A percentile compares a stretch with the other conserved stretches of the same genome.
Evolutionary conservation across 2,113 vertebrate genomes (phyloP).

Genomic region (Tichodroma muraria): DNA sequence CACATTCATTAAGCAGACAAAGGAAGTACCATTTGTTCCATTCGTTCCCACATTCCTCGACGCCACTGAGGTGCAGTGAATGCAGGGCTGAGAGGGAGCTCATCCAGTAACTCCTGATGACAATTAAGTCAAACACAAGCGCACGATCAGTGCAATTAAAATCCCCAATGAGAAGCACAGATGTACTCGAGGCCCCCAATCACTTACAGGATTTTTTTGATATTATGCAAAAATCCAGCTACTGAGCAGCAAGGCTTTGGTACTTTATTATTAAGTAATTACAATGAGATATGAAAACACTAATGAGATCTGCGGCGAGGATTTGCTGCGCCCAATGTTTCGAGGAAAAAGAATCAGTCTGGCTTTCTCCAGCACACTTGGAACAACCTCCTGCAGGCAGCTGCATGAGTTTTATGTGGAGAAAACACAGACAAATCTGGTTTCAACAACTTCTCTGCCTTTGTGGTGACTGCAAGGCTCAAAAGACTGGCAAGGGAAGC

Average conservation of each 20-base stretch:
- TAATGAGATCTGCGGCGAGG: neutral
- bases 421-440: neutral
- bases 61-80: neutral
- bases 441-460: neutral
- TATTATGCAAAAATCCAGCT: constrained; percentile 36
- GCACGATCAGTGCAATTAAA: constrained; percentile 39
- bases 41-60: neutral
- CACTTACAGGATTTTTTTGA: constrained; percentile 47
- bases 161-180: constrained; percentile 25
- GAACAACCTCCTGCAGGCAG: neutral
- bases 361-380: neutral
- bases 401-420: neutral
- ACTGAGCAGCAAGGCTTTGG: constrained; percentile 10
- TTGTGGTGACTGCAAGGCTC: neutral
- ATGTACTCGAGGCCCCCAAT: constrained; percentile 6
- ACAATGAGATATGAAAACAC: constrained; percentile 37
- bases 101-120: neutral
- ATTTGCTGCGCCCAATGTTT: neutral
- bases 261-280: constrained; percentile 48
- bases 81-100: neutral
- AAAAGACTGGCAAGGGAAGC: neutral
- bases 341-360: neutral
- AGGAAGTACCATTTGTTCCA: neutral
- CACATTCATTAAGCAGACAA: neutral
- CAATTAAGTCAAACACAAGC: constrained; percentile 41